These are phyloP conservation scores for Patella depressa DNA, from an alignment of 2,888 invertebrate genomes.

Conservation along the genomic window DNA sequence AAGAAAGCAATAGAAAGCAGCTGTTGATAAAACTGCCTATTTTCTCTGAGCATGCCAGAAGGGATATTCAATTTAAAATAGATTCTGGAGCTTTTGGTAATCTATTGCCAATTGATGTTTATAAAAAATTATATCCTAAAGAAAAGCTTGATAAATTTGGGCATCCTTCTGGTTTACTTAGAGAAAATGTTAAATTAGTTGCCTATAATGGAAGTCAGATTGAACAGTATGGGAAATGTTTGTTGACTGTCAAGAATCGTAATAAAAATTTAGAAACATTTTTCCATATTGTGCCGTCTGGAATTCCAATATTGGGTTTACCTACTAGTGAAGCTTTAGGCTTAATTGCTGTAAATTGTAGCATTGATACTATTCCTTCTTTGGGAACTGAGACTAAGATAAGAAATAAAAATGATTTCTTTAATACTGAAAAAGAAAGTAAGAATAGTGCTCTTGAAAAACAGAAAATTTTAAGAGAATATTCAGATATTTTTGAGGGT, in stretches of 20 bases:
- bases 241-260: neutral
- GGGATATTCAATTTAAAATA: neutral
- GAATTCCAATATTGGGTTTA: slow-evolving; percentile 1
- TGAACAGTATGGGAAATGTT: slow-evolving; percentile 13
- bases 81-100: neutral
- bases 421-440: neutral
- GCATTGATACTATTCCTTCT: neutral
- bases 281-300: neutral
- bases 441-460: neutral
- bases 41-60: neutral
- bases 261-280: neutral
- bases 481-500: neutral
- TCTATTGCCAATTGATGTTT: neutral
- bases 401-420: neutral
- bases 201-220: slow-evolving; percentile 6
- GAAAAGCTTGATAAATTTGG: neutral
- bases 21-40: neutral
- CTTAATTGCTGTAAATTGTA: neutral
- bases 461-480: neutral
- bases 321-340: slow-evolving; percentile 7
- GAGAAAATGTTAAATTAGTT: neutral
- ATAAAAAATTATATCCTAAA: neutral
- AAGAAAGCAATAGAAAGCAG: neutral
- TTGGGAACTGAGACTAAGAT: neutral
- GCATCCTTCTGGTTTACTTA: neutral